These are phyloP conservation scores for Taxidea taxus DNA, from an alignment of 2,113 vertebrate species.

Conservation along the genomic window DNA sequence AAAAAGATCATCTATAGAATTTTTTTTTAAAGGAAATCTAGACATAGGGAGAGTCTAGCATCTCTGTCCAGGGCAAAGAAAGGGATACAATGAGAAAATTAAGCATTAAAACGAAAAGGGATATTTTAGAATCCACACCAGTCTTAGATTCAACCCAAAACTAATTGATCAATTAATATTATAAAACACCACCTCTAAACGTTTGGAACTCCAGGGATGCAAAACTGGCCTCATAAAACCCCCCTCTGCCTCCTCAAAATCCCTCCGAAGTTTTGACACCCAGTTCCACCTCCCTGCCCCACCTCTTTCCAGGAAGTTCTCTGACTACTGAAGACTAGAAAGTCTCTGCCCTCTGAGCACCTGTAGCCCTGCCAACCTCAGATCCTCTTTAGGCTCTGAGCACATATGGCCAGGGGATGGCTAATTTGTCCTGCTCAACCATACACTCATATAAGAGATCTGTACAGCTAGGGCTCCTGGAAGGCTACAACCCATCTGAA, in stretches of 20 bases:
- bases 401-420: neutral
- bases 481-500: neutral
- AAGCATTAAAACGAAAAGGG: neutral
- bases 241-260: neutral
- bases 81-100: neutral
- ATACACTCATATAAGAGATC: neutral
- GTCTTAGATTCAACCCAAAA: neutral
- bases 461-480: neutral
- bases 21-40: neutral
- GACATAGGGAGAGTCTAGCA: neutral
- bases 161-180: neutral
- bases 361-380: neutral
- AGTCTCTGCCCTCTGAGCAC: neutral
- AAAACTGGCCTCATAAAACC: neutral
- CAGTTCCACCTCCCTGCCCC: neutral
- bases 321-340: neutral
- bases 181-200: neutral
- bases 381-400: neutral
- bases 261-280: neutral
- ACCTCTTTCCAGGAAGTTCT: neutral
- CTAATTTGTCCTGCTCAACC: neutral
- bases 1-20: neutral
- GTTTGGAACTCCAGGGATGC: neutral
- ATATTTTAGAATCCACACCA: neutral
- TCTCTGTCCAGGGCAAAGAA: neutral